Conservation (phyloP, 1,140 invertebrate species). For the Anthonomus grandis region DNA sequence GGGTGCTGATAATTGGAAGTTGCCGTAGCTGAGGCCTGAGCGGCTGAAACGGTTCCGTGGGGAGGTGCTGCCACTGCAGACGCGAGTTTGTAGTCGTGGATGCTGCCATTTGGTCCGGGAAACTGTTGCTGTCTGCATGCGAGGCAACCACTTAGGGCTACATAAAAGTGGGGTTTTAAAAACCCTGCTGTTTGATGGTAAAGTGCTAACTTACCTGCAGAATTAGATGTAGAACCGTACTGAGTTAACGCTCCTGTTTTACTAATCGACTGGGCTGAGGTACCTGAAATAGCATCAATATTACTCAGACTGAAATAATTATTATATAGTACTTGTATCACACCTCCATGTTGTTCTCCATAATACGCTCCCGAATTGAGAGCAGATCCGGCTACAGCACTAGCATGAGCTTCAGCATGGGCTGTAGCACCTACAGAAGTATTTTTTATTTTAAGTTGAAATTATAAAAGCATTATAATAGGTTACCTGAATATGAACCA, state of each 20-base stretch:
- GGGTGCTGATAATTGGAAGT: background rate
- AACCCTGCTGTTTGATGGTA: background rate
- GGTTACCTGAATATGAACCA: no score
- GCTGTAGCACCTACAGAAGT: conserved; percentile 1
- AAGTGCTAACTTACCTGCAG: background rate
- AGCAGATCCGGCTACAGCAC: background rate
- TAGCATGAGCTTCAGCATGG: background rate
- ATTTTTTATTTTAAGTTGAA: no score
- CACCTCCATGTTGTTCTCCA: no score
- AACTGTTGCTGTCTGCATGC: conserved; percentile 35
- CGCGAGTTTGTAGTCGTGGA: conserved; percentile 32
- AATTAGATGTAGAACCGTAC: background rate
- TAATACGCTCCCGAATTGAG: no score
- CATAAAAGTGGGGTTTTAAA: background rate
- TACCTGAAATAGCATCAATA: background rate
- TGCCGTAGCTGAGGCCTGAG: background rate
- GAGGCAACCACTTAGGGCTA: conserved; percentile 8
- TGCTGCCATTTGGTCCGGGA: conserved; percentile 36
- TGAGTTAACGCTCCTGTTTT: background rate
- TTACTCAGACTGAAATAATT: background rate
- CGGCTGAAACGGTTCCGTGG: background rate
- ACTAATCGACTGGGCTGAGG: background rate
- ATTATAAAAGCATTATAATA: no score
- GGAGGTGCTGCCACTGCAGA: background rate
- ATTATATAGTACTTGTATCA: no score